Conservation (phyloP, 1,140 invertebrate species). For the Globodera ellingtonae region DNA sequence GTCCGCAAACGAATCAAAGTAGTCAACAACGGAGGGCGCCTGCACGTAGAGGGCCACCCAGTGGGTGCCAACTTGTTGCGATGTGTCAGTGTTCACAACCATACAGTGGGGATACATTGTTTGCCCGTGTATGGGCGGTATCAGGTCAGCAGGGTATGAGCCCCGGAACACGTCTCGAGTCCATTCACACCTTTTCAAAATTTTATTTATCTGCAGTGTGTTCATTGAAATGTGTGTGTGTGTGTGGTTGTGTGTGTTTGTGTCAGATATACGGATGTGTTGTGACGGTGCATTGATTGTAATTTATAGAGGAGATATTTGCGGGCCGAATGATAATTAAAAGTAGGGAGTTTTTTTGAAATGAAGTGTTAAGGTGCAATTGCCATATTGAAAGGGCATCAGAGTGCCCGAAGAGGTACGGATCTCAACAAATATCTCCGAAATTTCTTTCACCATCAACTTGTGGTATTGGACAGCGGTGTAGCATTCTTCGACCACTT, state of each 20-base stretch:
- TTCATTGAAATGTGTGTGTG: slow-evolving; percentile 10
- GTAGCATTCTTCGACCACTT: slow-evolving; percentile 25
- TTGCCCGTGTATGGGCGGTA: neutral
- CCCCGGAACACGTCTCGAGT: neutral
- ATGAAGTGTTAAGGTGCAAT: neutral
- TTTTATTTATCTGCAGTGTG: slow-evolving; percentile 19
- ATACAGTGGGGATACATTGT: neutral
- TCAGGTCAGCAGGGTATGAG: neutral
- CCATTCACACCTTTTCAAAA: neutral
- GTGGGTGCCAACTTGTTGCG: neutral
- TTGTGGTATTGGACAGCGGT: slow-evolving; percentile 23
- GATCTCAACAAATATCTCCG: slow-evolving; percentile 28
- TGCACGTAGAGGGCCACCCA: neutral
- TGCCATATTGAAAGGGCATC: slow-evolving; percentile 23
- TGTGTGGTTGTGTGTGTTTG: no score
- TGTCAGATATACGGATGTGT: no score
- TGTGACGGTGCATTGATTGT: neutral
- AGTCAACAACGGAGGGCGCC: neutral
- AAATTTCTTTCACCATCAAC: slow-evolving; percentile 23
- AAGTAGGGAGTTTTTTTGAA: slow-evolving; percentile 17
- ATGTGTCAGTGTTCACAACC: neutral
- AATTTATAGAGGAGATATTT: neutral
- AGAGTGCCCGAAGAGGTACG: neutral
- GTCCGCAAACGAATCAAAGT: slow-evolving; percentile 9
- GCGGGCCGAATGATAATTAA: neutral